Conservation (phyloP, 2,797 vertebrate species). For the Sebastes hopkinsi region DNA sequence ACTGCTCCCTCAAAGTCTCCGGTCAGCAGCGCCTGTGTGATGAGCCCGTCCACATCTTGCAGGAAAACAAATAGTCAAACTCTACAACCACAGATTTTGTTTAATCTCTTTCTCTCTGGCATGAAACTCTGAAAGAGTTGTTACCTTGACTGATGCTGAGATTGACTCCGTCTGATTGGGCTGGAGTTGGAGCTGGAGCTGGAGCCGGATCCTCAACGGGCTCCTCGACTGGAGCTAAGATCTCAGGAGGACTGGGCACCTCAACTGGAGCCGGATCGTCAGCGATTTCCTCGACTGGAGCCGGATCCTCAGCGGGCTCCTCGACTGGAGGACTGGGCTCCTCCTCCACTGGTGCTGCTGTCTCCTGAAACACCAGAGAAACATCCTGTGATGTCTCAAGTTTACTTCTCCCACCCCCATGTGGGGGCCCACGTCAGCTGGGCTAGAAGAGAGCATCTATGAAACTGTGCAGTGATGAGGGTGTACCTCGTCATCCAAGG, state of each 20-base stretch:
- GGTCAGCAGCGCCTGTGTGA: constrained; percentile 93
- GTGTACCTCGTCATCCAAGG: constrained; percentile 75
- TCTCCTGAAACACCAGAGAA: constrained; percentile 52
- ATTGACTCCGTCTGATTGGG: constrained; percentile 70
- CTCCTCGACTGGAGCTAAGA: constrained; percentile 30
- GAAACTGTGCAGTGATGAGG: neutral
- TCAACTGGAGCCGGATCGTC: constrained; percentile 18
- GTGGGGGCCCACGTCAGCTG: neutral
- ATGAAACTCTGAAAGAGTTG: neutral
- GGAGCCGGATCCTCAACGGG: constrained; percentile 18
- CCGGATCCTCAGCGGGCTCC: constrained; percentile 26
- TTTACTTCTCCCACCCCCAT: neutral
- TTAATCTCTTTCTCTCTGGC: neutral
- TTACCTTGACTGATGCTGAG: constrained; percentile 73
- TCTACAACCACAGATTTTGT: rapidly evolving
- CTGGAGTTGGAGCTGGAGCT: neutral
- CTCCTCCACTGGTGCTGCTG: constrained; percentile 36
- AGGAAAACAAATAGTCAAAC: neutral
- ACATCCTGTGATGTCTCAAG: neutral
- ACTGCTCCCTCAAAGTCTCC: constrained; percentile 95
- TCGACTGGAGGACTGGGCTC: constrained; percentile 41
- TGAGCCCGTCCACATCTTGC: constrained; percentile 93
- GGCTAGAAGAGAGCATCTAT: neutral
- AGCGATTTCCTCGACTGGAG: no score
- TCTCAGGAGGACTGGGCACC: neutral